Base-by-base conservation (phyloP, 2,888 invertebrate species). In the Latheticus oryzae region DNA sequence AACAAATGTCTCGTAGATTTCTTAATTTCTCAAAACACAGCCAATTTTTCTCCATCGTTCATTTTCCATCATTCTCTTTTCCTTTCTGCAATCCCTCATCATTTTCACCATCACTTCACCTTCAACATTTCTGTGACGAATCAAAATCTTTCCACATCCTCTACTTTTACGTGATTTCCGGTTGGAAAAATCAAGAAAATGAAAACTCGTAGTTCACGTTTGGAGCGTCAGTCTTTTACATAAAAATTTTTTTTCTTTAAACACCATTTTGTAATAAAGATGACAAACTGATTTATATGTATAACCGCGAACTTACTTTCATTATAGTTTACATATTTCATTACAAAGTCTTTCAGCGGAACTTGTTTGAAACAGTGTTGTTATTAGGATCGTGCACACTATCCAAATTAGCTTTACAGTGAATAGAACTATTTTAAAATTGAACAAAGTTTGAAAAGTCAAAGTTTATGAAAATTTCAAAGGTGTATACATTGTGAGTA, bases 251-350 rank as follows among this genome's bases (percentile, higher is more conserved):
- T 30, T 24, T 28, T 30, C 43, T 15, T 17, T 28, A 43, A 28
- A 43, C 43, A 30, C 11, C 23, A 7, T 21, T 9, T 3, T 12
- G 21, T 7, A 17, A 1, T 30, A 1, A 30, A 12, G 13, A 12
- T 8, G 11, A 30, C 8, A 5, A 3, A 7, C 28, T 45, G 30
- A 30, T 45, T 45, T 45, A 45, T 45, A 45, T 45, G 45, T 45
- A 45, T 45, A 32, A 45, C 30, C 45, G 45, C 30, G 30, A 32
- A 17, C 32, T 45, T 17, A 42, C 15, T 47, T 35, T 35, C 16
- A 47, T 24, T 47, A n/a, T n/a, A 47, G 47, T 47, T 33, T 47
- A 35, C 47, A 47, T 33, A 45, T 32, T 45, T 45, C 45, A 45
- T 45, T 15, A 45, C 32, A 23, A 45, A 30, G 45, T 12, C 11